Base-by-base conservation (phyloP, 2,888 invertebrate species). In the Campoplex capitator region DNA sequence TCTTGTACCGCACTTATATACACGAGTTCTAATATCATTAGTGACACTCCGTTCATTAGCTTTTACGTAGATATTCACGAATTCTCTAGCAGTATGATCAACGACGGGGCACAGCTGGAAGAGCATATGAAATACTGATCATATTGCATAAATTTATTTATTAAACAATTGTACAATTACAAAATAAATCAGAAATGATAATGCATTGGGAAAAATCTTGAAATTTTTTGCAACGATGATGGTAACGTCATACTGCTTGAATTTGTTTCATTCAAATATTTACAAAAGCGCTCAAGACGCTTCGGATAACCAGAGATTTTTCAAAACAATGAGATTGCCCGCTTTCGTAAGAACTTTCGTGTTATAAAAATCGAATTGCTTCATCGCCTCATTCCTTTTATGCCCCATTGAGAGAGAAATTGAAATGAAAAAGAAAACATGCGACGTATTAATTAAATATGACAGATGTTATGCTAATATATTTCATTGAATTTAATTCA, bases 1-100 rank as follows among this genome's bases (percentile, higher is more conserved):
- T 35, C 16, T 65, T 76, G 65, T 68, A 68, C 75, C 51, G 79
- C 86, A 71, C 83, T 54, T n/a, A n/a, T 86, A 28, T 58, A n/a
- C 74, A 68, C 74, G 65, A 23, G 54, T 81, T 65, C 65, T 48
- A 48, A 70, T 80, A 48, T 74, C 70, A 56, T 76, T n/a, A 35
- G 18, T 23, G 28, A 65, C 54, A 56, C 58, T 58, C 28, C 32
- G 70, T 56, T 70, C 58, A 35, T 80, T 62, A 62, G 35, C 35
- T 48, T 74, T 76, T 23, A 56, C 79, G 68, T 16, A 28, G 68
- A 83, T 32, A 76, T 70, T 70, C 48, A 45, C 45, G 42, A 54
- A 45, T 71, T 71, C 18, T 35, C 45, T 42, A 45, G 62, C 28
- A 48, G 32, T 35, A 58, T 48, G 77, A 77, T 84, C 81, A 74